A percentile compares a stretch with the other conserved stretches of the same genome.
phyloP scores from a whole-genome alignment of 2,113 vertebrate genomes.

The Pimephales promelas region DNA sequence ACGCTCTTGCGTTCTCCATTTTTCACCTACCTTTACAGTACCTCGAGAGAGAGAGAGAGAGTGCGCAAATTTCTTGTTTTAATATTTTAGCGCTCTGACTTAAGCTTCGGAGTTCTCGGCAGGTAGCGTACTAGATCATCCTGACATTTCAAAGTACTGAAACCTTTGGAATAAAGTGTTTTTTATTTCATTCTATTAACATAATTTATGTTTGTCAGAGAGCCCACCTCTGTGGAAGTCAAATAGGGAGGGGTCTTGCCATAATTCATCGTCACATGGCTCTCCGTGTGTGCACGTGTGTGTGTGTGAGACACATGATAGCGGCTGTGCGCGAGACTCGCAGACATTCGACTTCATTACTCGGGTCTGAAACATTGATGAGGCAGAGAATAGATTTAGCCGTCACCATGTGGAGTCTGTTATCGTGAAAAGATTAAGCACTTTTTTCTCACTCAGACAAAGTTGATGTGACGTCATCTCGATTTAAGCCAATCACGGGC shows the following conservation, averaged over 20 bases:
- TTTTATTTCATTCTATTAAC: constrained; percentile 81
- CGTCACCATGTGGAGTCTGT: constrained; percentile 41
- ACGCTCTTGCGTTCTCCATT: constrained; percentile 65
- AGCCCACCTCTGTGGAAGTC: constrained; percentile 60
- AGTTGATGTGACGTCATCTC: constrained; percentile 26
- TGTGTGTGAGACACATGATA: constrained; percentile 40
- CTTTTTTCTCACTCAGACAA: neutral
- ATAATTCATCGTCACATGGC: constrained; percentile 65
- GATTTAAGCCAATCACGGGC: neutral
- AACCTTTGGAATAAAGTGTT: constrained; percentile 81
- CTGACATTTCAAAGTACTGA: constrained; percentile 78
- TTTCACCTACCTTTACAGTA: constrained; percentile 65
- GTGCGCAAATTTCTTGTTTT: constrained; percentile 75
- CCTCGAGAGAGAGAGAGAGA: constrained; percentile 64
- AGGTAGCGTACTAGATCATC: constrained; percentile 78
- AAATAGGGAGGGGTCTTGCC: constrained; percentile 46
- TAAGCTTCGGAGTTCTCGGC: constrained; percentile 75
- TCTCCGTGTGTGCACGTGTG: constrained; percentile 20
- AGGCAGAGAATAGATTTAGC: constrained; percentile 51
- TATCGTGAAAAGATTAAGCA: constrained; percentile 14
- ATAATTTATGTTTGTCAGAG: constrained; percentile 80
- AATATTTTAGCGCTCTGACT: constrained; percentile 81
- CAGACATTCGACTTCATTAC: constrained; percentile 58
- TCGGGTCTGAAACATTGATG: constrained; percentile 57
- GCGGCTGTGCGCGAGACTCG: constrained; percentile 40